phyloP scores from a whole-genome alignment of 2,797 vertebrate genomes.

The Parauchenoglanis punctatus region DNA sequence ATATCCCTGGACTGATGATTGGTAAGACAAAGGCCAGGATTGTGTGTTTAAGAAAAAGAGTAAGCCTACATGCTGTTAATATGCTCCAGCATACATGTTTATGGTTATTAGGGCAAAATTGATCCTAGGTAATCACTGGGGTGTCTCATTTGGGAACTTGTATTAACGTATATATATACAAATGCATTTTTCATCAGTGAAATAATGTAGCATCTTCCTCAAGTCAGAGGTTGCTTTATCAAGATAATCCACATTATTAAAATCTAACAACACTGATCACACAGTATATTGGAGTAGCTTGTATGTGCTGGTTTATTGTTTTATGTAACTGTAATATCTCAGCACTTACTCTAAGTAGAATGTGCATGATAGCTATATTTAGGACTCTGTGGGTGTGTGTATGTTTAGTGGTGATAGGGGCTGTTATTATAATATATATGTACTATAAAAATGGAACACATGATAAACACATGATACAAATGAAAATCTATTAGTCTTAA shows the following conservation, averaged over 20 bases:
- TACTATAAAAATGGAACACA: too few relatives aligned
- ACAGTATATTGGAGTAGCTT: background rate
- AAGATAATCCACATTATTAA: background rate
- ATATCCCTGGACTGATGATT: constrained; percentile 40
- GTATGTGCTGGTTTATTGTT: background rate
- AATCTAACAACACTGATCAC: background rate
- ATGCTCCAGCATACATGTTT: background rate
- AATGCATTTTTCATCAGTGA: background rate
- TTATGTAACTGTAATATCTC: background rate
- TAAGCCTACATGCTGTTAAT: background rate
- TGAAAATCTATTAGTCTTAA: background rate
- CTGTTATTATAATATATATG: background rate
- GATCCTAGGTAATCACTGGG: background rate
- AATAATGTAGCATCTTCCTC: background rate
- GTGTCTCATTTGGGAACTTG: background rate
- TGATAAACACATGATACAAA: background rate
- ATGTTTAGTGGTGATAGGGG: background rate
- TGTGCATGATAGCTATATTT: background rate
- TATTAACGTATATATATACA: background rate
- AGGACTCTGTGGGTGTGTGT: constrained; percentile 8
- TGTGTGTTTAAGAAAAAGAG: constrained; percentile 44
- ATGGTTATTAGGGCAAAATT: background rate
- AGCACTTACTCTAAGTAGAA: background rate
- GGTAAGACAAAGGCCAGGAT: background rate
- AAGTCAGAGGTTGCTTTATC: background rate